A percentile compares a stretch with the other conserved stretches of the same genome.
These are phyloP conservation scores for Belonocnema kinseyi DNA, from an alignment of 1,140 invertebrate species.

Conservation along the genomic window DNA sequence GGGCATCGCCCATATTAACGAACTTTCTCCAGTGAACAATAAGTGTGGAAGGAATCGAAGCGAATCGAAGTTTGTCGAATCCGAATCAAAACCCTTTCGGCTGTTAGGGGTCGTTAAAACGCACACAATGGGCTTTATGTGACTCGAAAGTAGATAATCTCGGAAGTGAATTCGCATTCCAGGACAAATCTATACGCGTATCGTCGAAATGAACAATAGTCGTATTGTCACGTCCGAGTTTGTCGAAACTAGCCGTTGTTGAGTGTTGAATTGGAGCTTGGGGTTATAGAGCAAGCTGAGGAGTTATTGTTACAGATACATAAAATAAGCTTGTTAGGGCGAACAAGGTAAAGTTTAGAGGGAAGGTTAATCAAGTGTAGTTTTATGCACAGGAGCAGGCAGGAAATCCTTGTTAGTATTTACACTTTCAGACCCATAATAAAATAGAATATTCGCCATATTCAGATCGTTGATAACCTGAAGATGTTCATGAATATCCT, in stretches of 20 bases:
- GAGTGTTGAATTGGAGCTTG: slow-evolving; percentile 13
- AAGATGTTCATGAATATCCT: too few relatives aligned
- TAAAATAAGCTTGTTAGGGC: slow-evolving; percentile 17
- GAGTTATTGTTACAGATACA: slow-evolving; percentile 17
- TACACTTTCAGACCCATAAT: not conserved
- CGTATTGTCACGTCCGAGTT: slow-evolving; percentile 2
- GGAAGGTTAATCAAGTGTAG: not conserved
- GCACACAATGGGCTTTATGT: not conserved
- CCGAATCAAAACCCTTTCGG: not conserved
- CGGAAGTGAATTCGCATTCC: not conserved
- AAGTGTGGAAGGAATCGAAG: not conserved
- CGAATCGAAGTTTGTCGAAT: not conserved
- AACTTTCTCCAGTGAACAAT: not conserved
- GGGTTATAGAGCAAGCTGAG: not conserved
- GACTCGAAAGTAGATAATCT: slow-evolving; percentile 18
- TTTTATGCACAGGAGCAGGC: not conserved
- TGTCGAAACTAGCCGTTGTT: slow-evolving; percentile 6
- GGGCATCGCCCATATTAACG: too few relatives aligned
- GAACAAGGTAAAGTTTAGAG: slow-evolving; percentile 2
- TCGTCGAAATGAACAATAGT: slow-evolving; percentile 15
- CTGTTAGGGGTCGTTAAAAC: not conserved
- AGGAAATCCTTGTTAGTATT: slow-evolving; percentile 3
- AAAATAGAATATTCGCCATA: not conserved
- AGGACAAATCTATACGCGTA: not conserved
- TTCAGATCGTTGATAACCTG: not conserved